Base-by-base conservation (phyloP, 2,797 vertebrate genomes). In the Bovichtus variegatus region DNA sequence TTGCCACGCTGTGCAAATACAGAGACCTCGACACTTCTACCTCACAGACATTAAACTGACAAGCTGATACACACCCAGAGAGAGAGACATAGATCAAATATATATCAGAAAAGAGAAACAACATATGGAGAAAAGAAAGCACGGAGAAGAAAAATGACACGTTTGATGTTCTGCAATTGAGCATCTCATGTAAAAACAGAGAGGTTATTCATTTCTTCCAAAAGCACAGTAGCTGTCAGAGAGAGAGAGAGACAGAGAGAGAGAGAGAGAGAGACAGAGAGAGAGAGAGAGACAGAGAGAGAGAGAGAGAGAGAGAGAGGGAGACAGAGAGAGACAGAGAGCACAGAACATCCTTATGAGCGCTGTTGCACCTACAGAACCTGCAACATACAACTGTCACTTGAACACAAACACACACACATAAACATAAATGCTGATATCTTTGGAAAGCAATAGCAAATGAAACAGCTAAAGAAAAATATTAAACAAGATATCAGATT, bases 11-110 rank as follows among this genome's bases (percentile, higher is more conserved):
- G 18, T 62, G 69, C 80, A 71, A 80, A 66, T 66, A 76, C 47
- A 19, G 63, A 72, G 63, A 84, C 66, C 68, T 70, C 4, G n/a
- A 51, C 76, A 55, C 53, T 51, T 36, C n/a, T 51, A 74, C 84
- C 76, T 79, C 65, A 66, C 61, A 76, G 62, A 81, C 85, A 72
- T 86, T 74, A 82, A 89, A 85, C 73, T 83, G 79, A 84, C 85
- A 91, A 34, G 38, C 66, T 83, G 90, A 87, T 82, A 57, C 87
- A 88, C 60, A 57, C 15, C 44, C 57, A 34, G 66, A 67, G 46
- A 67, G 46, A 82, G 72, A 64, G 62, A 71, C 54, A 2, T 5
- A 75, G 57, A 80, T 71, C 31, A 78, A 85, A 70, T 70, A 74
- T 63, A 36, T 55, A 47, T 67, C 47, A 78, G 66, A 58, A 54